These are phyloP conservation scores for Psephotus haematonotus DNA, from an alignment of 2,113 vertebrate species.

Conservation along the genomic window DNA sequence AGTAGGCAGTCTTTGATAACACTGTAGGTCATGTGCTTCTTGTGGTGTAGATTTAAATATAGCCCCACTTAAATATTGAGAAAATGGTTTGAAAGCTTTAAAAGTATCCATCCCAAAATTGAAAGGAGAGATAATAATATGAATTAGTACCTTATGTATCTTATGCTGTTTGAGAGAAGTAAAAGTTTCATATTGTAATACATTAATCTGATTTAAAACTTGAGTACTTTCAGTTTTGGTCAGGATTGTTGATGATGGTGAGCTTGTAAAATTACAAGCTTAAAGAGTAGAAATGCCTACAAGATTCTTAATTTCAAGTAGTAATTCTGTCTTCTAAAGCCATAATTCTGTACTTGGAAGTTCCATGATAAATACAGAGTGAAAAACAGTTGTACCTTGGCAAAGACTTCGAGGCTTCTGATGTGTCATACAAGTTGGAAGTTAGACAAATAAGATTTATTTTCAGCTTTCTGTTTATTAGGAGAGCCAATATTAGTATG, in stretches of 20 bases:
- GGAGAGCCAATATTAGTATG: not conserved
- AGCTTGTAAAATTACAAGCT: not conserved
- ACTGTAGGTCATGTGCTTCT: not conserved
- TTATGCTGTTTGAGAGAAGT: not conserved
- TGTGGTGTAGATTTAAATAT: not conserved
- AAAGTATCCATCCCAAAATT: not conserved
- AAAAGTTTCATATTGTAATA: not conserved
- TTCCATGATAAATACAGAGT: not conserved
- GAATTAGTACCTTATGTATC: not conserved
- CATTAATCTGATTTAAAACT: not conserved
- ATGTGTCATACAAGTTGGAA: not conserved
- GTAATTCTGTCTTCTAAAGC: not conserved
- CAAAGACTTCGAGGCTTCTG: not conserved
- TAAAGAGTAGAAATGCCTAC: not conserved
- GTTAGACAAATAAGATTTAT: not conserved
- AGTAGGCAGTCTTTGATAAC: not conserved
- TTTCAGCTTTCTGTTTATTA: not conserved
- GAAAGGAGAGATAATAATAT: not conserved
- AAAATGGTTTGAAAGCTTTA: not conserved
- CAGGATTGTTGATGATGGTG: not conserved
- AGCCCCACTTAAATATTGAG: not conserved
- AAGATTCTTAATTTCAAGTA: not conserved
- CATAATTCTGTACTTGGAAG: not conserved
- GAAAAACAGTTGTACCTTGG: not conserved
- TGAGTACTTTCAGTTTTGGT: not conserved